A percentile compares a stretch with the other conserved stretches of the same genome.
Evolutionary conservation across 2,797 vertebrate genomes (phyloP).

Genomic region (Spheniscus humboldti): DNA sequence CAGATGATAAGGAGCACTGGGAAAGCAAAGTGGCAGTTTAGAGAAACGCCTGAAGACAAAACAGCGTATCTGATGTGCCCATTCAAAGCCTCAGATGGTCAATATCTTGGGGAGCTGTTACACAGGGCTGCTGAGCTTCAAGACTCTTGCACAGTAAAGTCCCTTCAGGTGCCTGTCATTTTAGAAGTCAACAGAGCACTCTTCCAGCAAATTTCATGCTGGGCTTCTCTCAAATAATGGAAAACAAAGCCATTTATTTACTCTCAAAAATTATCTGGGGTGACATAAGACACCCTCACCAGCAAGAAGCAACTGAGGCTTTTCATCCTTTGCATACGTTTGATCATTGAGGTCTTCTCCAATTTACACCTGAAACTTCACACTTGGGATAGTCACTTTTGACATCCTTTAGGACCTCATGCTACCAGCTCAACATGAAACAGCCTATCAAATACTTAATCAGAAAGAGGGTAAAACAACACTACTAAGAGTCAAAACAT

Average conservation of each 20-base stretch:
- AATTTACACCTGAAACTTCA: neutral
- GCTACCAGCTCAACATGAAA: neutral
- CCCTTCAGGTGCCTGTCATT: neutral
- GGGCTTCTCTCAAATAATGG: neutral
- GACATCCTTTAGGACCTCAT: neutral
- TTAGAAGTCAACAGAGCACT: neutral
- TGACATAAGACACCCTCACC: neutral
- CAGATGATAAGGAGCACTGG: neutral
- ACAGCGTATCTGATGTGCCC: neutral
- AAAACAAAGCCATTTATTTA: neutral
- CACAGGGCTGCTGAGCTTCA: neutral
- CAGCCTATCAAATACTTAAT: neutral
- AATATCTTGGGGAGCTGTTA: neutral
- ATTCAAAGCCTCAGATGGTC: neutral
- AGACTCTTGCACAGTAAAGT: neutral
- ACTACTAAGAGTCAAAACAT: neutral
- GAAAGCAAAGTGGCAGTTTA: neutral
- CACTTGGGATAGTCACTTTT: neutral
- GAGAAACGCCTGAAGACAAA: neutral
- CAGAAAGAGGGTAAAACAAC: neutral
- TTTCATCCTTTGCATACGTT: neutral
- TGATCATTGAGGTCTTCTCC: neutral
- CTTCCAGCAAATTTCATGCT: neutral
- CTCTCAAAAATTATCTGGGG: neutral
- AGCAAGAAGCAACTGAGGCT: neutral